These are phyloP conservation scores for Sinelater perroti DNA, from an alignment of 2,888 invertebrate genomes.

Conservation along the genomic window DNA sequence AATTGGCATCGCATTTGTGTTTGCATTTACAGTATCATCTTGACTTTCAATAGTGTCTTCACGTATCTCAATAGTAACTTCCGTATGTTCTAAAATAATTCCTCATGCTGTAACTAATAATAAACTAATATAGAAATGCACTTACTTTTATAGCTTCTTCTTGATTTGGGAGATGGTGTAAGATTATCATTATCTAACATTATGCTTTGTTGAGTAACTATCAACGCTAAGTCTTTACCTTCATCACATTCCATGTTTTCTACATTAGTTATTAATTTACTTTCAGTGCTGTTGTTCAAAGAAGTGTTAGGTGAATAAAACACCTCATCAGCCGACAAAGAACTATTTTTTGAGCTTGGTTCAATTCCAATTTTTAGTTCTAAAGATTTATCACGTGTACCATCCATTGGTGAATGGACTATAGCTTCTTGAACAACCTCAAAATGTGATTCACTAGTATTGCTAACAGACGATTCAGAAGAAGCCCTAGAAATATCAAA, in stretches of 20 bases:
- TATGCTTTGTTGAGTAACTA: not conserved
- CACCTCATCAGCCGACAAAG: constrained; percentile 39
- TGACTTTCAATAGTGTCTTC: not conserved
- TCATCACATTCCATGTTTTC: not conserved
- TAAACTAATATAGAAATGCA: not conserved
- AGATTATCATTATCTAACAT: not conserved
- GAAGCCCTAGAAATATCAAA: constrained; percentile 35
- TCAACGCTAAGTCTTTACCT: constrained; percentile 1
- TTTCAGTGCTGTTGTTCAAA: constrained; percentile 26
- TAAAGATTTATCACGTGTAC: not conserved
- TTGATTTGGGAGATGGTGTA: constrained; percentile 12
- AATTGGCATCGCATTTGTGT: too few species aligned
- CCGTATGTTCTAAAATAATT: not conserved
- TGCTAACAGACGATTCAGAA: constrained; percentile 30
- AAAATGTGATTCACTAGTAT: not conserved
- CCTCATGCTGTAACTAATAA: not conserved
- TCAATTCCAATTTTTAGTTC: not conserved
- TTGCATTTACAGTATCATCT: too few species aligned
- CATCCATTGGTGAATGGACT: constrained; percentile 10
- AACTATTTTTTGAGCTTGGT: constrained; percentile 7
- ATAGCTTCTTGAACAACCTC: constrained; percentile 20
- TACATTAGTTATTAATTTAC: not conserved
- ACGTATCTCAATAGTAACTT: not conserved
- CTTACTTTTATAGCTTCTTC: constrained; percentile 30
- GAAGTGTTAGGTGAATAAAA: constrained; percentile 49